Evolutionary conservation across 2,113 vertebrate genomes (phyloP).

Genomic region (Xiphorhynchus elegans): DNA sequence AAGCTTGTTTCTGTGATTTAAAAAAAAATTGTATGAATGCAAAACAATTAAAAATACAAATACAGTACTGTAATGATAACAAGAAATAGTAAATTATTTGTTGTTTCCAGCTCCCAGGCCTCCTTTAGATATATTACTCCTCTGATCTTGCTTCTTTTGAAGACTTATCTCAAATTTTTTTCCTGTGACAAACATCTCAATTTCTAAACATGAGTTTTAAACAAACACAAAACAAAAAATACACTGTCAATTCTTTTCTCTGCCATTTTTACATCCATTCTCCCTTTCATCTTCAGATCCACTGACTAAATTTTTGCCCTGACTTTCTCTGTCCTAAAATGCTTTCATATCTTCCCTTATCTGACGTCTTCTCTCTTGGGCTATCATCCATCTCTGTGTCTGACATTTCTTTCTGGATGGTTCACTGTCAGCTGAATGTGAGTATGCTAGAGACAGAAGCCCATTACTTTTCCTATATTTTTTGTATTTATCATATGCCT

Average conservation of each 20-base stretch:
- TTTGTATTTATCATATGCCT: not conserved
- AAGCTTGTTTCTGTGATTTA: not conserved
- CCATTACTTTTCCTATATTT: accelerated
- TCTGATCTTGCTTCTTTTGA: not conserved
- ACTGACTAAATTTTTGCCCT: not conserved
- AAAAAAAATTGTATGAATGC: not conserved
- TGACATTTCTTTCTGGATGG: not conserved
- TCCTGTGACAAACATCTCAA: accelerated
- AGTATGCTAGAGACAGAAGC: not conserved
- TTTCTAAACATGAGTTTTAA: not conserved
- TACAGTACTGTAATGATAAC: not conserved
- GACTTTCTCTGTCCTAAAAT: not conserved
- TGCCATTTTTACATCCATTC: not conserved
- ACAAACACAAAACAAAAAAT: not conserved
- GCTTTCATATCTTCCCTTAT: not conserved
- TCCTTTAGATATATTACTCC: not conserved
- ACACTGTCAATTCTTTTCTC: not conserved
- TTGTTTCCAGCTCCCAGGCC: not conserved
- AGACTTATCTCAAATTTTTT: not conserved
- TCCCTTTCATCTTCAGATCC: not conserved
- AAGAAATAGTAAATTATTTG: not conserved
- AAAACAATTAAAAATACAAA: not conserved
- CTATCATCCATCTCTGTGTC: not conserved
- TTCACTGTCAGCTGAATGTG: not conserved
- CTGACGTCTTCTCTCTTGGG: not conserved